phyloP scores from a whole-genome alignment of 2,113 vertebrate genomes.

The Prunella himalayana region DNA sequence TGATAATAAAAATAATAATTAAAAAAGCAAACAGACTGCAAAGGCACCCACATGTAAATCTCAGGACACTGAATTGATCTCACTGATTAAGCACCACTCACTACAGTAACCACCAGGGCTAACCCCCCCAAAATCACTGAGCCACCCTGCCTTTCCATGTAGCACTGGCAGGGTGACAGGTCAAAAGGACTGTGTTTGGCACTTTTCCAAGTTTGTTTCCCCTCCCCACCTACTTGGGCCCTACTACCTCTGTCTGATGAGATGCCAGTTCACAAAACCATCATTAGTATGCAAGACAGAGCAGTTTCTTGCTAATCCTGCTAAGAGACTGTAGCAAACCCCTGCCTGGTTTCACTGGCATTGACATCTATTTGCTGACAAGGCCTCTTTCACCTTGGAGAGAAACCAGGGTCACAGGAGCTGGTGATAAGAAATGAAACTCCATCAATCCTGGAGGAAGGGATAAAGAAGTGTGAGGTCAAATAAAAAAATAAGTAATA shows the following conservation, averaged over 20 bases:
- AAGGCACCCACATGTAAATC: background rate
- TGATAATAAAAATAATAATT: background rate
- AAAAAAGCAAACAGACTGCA: background rate
- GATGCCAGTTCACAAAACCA: background rate
- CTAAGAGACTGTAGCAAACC: background rate
- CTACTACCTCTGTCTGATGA: background rate
- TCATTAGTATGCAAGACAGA: background rate
- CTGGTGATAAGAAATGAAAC: slow-evolving; percentile 32
- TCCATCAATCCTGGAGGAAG: slow-evolving; percentile 38
- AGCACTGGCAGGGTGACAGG: background rate
- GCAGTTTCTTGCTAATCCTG: background rate
- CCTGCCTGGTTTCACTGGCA: background rate
- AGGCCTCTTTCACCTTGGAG: slow-evolving; percentile 17
- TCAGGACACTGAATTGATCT: background rate
- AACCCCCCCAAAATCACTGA: background rate
- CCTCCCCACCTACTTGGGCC: background rate
- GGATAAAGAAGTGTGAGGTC: slow-evolving; percentile 14
- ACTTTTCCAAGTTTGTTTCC: background rate
- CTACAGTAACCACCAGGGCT: background rate
- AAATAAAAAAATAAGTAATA: slow-evolving; percentile 20
- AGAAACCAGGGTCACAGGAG: background rate
- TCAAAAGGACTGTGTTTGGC: background rate
- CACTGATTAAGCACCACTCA: background rate
- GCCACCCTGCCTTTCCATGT: background rate
- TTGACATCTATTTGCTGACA: background rate